Conservation (phyloP, 2,797 vertebrate genomes). For the Novumbra hubbsi region DNA sequence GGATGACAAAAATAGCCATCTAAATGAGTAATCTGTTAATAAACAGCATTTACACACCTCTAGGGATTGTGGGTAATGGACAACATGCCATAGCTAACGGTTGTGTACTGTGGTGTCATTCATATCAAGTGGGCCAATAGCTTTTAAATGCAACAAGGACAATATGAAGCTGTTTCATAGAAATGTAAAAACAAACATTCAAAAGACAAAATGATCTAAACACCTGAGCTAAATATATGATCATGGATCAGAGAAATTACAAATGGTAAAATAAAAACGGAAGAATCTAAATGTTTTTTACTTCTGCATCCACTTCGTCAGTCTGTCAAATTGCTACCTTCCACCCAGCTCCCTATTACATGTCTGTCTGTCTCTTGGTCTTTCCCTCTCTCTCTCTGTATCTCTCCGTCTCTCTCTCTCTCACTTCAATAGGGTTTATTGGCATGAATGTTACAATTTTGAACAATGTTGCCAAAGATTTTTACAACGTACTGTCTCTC, state of each 20-base stretch:
- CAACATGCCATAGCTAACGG: not conserved
- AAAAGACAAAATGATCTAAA: not conserved
- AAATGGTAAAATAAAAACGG: not conserved
- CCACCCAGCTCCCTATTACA: not conserved
- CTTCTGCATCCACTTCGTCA: not conserved
- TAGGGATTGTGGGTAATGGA: no score
- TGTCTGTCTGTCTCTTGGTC: not conserved
- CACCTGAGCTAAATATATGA: not conserved
- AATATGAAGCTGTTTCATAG: not conserved
- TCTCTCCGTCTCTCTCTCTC: conserved; percentile 8
- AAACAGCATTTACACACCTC: no score
- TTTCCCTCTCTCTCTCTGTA: not conserved
- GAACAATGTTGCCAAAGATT: no score
- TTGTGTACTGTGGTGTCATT: not conserved
- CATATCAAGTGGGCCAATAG: not conserved
- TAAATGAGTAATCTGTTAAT: no score
- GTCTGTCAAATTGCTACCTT: conserved; percentile 1
- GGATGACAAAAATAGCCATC: no score
- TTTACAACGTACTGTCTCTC: no score
- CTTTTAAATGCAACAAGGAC: not conserved
- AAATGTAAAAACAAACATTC: not conserved
- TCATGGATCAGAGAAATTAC: no score
- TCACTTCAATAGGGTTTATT: no score
- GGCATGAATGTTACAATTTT: no score
- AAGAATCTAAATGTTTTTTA: not conserved